Conservation (phyloP, 1,140 invertebrate species). For the Lordiphosa stackelbergi region DNA sequence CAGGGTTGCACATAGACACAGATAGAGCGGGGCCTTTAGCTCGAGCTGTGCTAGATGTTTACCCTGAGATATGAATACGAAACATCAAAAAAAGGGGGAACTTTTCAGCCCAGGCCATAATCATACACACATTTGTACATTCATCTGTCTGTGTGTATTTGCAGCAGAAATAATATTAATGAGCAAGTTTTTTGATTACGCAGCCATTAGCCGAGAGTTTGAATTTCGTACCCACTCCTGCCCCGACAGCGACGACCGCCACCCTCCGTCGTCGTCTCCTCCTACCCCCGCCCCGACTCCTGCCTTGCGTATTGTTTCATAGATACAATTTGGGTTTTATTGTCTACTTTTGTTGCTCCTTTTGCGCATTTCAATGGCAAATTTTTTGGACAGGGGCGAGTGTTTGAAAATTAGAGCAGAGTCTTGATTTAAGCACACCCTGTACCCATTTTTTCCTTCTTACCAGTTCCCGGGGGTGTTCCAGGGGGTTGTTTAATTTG, state of each 20-base stretch:
- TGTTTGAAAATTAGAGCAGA: too few relatives aligned
- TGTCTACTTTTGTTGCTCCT: constrained; percentile 12
- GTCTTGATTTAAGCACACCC: too few relatives aligned
- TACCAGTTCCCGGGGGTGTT: constrained; percentile 1
- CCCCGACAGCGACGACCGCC: too few relatives aligned
- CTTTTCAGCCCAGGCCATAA: constrained; percentile 22
- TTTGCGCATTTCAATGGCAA: neutral
- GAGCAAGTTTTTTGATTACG: constrained; percentile 23
- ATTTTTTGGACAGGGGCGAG: too few relatives aligned
- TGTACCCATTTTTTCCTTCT: neutral
- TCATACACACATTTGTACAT: constrained; percentile 36
- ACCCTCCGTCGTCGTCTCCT: neutral
- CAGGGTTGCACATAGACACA: too few relatives aligned
- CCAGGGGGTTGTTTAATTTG: constrained; percentile 4
- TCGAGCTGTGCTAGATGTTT: constrained; percentile 12
- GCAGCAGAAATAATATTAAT: constrained; percentile 22
- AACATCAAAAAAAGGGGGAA: constrained; percentile 26
- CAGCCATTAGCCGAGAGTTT: constrained; percentile 21
- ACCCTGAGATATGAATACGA: constrained; percentile 17
- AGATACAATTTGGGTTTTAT: constrained; percentile 14
- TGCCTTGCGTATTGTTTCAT: constrained; percentile 7
- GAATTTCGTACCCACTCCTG: constrained; percentile 7
- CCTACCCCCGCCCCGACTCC: neutral
- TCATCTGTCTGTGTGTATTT: constrained; percentile 11
- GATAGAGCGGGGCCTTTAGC: constrained; percentile 6